Evolutionary conservation across 2,888 invertebrate genomes (phyloP).

Genomic region (Galeruca laticollis): DNA sequence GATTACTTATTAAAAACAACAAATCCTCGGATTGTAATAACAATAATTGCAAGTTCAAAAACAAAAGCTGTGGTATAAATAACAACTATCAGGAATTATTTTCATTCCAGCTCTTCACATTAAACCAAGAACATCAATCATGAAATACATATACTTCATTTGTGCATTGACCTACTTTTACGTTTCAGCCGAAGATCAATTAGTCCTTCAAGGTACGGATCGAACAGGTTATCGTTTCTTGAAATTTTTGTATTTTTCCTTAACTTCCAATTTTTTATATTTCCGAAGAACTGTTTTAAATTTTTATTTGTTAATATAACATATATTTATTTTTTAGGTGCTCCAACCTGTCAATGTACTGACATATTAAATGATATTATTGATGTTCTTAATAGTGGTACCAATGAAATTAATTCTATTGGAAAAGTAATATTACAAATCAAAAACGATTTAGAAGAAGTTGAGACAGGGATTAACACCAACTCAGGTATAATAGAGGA

Average conservation of each 20-base stretch:
- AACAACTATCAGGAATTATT: not conserved
- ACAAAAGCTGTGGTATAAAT: not conserved
- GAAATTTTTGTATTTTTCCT: too few relatives aligned
- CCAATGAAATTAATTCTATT: not conserved
- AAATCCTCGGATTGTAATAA: not conserved
- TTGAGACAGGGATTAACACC: not conserved
- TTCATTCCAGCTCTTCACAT: not conserved
- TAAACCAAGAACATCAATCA: conserved; percentile 8
- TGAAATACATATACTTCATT: conserved; percentile 24
- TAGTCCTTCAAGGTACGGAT: not conserved
- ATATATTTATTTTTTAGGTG: not conserved
- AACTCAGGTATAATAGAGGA: not conserved
- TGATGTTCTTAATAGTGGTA: not conserved
- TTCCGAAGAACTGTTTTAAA: too few relatives aligned
- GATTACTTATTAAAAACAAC: not conserved
- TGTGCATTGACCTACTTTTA: conserved; percentile 6
- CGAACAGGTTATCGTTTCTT: too few relatives aligned
- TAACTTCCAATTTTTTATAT: too few relatives aligned
- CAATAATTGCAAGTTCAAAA: not conserved
- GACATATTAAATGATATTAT: not conserved
- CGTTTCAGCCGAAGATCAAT: not conserved
- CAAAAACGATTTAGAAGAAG: not conserved
- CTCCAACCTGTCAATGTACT: not conserved
- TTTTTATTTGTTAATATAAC: too few relatives aligned
- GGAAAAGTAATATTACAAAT: not conserved